A percentile compares a stretch with the other conserved stretches of the same genome.
Conservation (phyloP, 2,113 vertebrate genomes). For the Panthera tigris region DNA sequence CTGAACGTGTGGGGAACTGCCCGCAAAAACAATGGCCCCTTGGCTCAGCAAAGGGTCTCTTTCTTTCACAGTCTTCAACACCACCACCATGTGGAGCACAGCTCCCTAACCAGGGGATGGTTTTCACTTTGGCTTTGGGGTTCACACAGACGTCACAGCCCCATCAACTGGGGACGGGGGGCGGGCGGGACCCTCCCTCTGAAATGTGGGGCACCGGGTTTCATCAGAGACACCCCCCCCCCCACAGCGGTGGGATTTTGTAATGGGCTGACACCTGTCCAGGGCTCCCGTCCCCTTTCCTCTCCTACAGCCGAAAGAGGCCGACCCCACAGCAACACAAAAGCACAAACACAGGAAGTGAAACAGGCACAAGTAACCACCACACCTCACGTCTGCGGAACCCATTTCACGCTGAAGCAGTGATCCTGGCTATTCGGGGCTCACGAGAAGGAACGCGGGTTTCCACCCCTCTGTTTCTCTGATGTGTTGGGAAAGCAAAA, state of each 20-base stretch:
- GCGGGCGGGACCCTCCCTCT: neutral
- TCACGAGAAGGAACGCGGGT: fast-evolving
- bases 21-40: fast-evolving
- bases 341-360: neutral
- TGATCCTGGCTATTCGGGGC: neutral
- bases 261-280: fast-evolving
- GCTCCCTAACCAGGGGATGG: neutral
- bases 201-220: fast-evolving
- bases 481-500: neutral
- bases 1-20: fast-evolving
- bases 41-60: neutral
- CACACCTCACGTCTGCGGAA: fast-evolving
- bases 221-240: neutral
- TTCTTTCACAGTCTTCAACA: neutral
- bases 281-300: neutral
- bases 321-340: neutral
- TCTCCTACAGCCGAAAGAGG: neutral
- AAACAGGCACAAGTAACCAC: fast-evolving
- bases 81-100: fast-evolving
- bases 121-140: neutral
- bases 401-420: fast-evolving
- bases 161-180: neutral
- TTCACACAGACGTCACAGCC: neutral
- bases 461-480: neutral
- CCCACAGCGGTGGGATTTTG: neutral